Conservation (phyloP, 2,888 invertebrate species). For the Drosophila limbata region DNA sequence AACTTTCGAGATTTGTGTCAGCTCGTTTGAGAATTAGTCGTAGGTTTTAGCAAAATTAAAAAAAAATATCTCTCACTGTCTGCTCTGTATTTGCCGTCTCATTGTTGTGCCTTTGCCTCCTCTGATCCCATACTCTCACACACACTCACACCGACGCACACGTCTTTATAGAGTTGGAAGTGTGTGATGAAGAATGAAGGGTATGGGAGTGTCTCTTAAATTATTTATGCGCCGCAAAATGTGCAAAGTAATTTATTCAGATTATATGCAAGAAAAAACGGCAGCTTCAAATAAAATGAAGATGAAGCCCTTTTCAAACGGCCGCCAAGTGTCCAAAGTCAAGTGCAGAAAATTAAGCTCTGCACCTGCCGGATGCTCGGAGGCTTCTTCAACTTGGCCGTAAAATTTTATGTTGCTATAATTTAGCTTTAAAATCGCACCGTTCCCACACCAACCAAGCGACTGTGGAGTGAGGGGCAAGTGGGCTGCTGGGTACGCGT, state of each 20-base stretch:
- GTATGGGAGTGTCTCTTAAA: conserved; percentile 45
- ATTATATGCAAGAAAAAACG: conserved; percentile 66
- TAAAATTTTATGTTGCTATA: conserved; percentile 78
- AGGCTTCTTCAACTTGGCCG: conserved; percentile 55
- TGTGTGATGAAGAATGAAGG: conserved; percentile 25
- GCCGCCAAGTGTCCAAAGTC: conserved; percentile 75
- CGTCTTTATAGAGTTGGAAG: conserved; percentile 26
- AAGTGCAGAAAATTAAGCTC: conserved; percentile 77
- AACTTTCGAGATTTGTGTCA: conserved; percentile 80
- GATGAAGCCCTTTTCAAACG: conserved; percentile 67
- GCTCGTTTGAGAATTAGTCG: conserved; percentile 82
- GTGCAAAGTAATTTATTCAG: conserved; percentile 80
- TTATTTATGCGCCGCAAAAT: conserved; percentile 79
- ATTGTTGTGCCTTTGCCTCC: conserved; percentile 54
- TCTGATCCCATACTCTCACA: background rate
- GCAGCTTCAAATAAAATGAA: conserved; percentile 69
- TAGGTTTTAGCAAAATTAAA: conserved; percentile 80
- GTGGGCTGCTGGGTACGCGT: background rate
- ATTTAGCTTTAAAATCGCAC: conserved; percentile 79
- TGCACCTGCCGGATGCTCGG: conserved; percentile 64
- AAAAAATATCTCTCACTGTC: conserved; percentile 71
- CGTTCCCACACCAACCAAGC: conserved; percentile 1
- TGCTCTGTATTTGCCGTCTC: conserved; percentile 70
- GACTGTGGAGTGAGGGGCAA: background rate
- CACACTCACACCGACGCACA: conserved; percentile 23